Evolutionary conservation across 2,888 invertebrate genomes (phyloP).

Genomic region (Cerastis leucographa): DNA sequence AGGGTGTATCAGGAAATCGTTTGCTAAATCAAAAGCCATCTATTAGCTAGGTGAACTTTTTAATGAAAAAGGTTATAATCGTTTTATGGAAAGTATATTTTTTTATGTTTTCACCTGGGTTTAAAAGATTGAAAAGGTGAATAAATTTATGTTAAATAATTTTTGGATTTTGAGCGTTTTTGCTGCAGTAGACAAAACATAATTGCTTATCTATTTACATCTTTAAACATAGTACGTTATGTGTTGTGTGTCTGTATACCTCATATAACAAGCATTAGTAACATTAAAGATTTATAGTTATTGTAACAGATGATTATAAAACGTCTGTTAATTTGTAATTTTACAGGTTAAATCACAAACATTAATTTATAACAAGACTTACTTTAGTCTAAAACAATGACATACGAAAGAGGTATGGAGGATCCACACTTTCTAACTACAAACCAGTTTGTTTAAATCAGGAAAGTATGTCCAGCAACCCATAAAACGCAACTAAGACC

Average conservation of each 20-base stretch:
- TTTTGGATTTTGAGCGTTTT: not conserved
- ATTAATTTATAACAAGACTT: not conserved
- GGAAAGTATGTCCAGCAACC: not conserved
- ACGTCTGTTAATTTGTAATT: too few species aligned
- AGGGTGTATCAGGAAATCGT: conserved; percentile 60
- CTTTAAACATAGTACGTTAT: not conserved
- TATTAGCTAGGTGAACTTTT: conserved; percentile 46
- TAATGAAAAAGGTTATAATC: conserved; percentile 18
- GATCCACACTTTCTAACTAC: not conserved
- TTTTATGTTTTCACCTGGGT: not conserved
- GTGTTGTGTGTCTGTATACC: not conserved
- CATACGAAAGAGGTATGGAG: not conserved
- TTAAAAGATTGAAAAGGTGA: not conserved
- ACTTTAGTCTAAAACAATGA: not conserved
- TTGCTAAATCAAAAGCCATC: conserved; percentile 60
- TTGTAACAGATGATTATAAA: too few species aligned
- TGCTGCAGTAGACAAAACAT: not conserved
- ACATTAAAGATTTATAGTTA: too few species aligned
- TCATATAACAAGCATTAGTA: too few species aligned
- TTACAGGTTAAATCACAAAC: too few species aligned
- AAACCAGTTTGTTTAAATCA: too few species aligned
- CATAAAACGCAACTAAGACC: conserved; percentile 11
- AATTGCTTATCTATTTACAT: not conserved
- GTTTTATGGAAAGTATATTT: conserved; percentile 9
- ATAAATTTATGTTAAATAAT: not conserved